These are phyloP conservation scores for Calonectris borealis DNA, from an alignment of 2,113 vertebrate species.

Conservation along the genomic window DNA sequence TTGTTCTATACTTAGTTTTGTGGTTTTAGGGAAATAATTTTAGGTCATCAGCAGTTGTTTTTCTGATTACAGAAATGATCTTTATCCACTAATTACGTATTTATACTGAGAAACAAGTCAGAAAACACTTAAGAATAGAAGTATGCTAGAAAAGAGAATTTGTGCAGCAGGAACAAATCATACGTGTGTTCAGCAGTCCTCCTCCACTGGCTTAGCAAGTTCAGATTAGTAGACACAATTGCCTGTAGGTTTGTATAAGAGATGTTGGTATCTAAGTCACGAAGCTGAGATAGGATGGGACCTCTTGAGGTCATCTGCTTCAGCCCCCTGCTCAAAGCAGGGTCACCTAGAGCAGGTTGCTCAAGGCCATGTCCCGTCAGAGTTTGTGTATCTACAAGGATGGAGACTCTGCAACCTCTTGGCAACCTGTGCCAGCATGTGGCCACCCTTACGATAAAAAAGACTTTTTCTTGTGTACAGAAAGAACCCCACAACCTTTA, in stretches of 20 bases:
- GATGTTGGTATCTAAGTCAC: background rate
- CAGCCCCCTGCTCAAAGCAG: background rate
- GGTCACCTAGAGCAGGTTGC: background rate
- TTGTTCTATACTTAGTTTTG: background rate
- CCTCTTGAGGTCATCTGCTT: background rate
- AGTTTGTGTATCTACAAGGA: background rate
- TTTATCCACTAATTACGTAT: background rate
- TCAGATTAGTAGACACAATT: background rate
- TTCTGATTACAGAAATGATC: background rate
- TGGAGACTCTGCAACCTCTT: background rate
- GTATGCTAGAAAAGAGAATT: background rate
- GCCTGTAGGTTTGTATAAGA: background rate
- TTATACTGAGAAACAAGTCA: background rate
- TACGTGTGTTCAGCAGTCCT: background rate
- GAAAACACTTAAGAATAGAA: background rate
- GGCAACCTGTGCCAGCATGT: background rate
- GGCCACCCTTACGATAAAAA: background rate
- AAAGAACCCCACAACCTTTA: background rate
- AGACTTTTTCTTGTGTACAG: background rate
- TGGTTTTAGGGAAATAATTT: background rate
- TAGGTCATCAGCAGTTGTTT: background rate
- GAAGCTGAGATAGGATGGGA: background rate
- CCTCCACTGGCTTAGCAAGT: background rate
- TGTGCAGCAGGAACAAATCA: background rate
- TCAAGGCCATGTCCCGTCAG: background rate